Base-by-base conservation (phyloP, 2,888 invertebrate genomes). In the Acanthosoma haemorrhoidale region DNA sequence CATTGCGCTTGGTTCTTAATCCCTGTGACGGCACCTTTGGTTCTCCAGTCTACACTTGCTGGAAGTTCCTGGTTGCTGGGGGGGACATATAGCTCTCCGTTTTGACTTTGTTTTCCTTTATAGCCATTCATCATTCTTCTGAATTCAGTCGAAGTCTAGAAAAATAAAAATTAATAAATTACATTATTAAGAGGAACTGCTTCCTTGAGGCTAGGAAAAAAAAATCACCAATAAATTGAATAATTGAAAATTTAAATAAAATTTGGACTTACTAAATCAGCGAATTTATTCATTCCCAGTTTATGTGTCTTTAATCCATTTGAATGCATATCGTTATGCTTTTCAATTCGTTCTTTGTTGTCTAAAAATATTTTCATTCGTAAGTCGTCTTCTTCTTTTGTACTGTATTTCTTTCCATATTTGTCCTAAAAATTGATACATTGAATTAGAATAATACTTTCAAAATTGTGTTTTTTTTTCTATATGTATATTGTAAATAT, bases 1-100 rank as follows among this genome's bases (percentile, higher is more conserved):
- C 87, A 88, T 21, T 84, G 83, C 9, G 84, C 92, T 85, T 96
- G 94, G 84, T 96, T 89, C 81, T 95, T 95, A 75, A 96, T 83
- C 0, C 84, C 85, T 13, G 94, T 94, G 72, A 96, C 95, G 73
- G 92, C 92, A 58, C 94, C 94, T 74, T 87, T 79, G 69, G 82
- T 78, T 77, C 94, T 86, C 96, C 95, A 96, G 82, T 96, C 94
- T 64, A 94, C 88, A 58, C 82, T 77, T 36, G 84, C 82, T 13
- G 95, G 36, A 15, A 61, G 16, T 2, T 31, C 11, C 15, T 29
- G 25, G 58, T 58, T 58, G 8, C 3, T 29, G 3, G 58, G 58
- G 2, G 29, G 16, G 13, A 64, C 21, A 8, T 64, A 36, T 13
- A 39, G 25, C 29, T 21, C 29, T 8, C 25, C 39, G 13, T 13